Percentiles rank a stretch among this genome's conserved stretches.
Conservation (phyloP, 1,140 invertebrate species). For the Cyphomyrmex costatus region DNA sequence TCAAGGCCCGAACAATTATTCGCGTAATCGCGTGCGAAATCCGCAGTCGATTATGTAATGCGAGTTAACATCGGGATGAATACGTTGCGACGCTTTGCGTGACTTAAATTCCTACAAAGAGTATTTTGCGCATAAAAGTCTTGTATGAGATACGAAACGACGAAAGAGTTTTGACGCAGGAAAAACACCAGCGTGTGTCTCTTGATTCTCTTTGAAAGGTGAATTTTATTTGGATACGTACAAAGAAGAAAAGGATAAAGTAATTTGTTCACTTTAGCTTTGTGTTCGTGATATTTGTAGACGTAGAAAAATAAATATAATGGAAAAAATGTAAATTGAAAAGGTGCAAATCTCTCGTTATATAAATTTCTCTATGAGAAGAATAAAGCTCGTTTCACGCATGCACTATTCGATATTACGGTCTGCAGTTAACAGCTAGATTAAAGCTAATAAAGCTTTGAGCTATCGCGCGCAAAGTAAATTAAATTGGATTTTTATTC, state of each 20-base stretch:
- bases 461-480: neutral
- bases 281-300: neutral
- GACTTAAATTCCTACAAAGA: constrained; percentile 6
- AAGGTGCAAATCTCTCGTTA: neutral
- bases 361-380: neutral
- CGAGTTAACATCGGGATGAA: constrained; percentile 37
- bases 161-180: neutral
- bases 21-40: constrained; percentile 68
- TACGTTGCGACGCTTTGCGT: neutral
- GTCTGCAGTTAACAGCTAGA: neutral
- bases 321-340: neutral
- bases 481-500: constrained; percentile 28
- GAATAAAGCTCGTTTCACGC: constrained; percentile 12
- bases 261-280: neutral
- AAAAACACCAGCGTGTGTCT: neutral
- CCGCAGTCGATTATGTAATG: constrained; percentile 37
- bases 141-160: neutral
- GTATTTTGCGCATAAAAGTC: neutral
- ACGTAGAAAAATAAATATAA: constrained; percentile 2
- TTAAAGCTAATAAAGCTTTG: constrained; percentile 1
- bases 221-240: neutral
- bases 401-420: constrained; percentile 15
- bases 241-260: neutral
- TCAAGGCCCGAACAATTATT: constrained; percentile 58
- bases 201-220: no score